Conservation (phyloP, 2,113 vertebrate genomes). For the Psilopogon haemacephalus region DNA sequence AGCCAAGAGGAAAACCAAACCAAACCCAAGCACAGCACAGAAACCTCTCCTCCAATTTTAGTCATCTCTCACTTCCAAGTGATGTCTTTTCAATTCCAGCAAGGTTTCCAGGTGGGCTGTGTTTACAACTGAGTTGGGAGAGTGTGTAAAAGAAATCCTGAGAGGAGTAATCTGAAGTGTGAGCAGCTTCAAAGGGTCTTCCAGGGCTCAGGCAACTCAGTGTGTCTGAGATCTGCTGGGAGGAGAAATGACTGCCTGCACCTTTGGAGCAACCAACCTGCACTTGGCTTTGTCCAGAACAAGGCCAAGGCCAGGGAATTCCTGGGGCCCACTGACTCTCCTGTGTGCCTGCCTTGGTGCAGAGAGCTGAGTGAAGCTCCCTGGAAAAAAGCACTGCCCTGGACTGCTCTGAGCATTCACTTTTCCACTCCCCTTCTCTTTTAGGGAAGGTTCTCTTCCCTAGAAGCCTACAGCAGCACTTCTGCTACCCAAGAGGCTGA, state of each 20-base stretch:
- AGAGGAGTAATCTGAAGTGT: background rate
- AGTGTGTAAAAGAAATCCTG: too few species aligned
- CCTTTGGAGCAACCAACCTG: background rate
- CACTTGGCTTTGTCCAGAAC: background rate
- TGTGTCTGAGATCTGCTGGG: background rate
- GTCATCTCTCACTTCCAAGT: background rate
- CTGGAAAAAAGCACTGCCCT: background rate
- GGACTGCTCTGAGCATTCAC: background rate
- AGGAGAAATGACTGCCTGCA: background rate
- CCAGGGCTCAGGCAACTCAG: background rate
- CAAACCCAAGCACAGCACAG: background rate
- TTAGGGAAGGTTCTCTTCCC: background rate
- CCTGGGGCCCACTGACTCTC: background rate
- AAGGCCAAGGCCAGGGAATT: background rate
- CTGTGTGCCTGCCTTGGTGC: background rate
- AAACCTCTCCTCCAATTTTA: background rate
- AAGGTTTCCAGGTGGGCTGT: background rate
- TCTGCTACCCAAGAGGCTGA: background rate
- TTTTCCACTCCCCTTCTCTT: background rate
- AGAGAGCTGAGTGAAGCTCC: background rate
- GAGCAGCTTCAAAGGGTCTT: background rate
- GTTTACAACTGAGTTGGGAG: too few species aligned
- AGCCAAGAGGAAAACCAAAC: background rate
- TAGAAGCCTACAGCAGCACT: background rate
- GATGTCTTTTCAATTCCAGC: background rate